Evolutionary conservation across 1,140 invertebrate genomes (phyloP).

Genomic region (Platorchestia sp.): DNA sequence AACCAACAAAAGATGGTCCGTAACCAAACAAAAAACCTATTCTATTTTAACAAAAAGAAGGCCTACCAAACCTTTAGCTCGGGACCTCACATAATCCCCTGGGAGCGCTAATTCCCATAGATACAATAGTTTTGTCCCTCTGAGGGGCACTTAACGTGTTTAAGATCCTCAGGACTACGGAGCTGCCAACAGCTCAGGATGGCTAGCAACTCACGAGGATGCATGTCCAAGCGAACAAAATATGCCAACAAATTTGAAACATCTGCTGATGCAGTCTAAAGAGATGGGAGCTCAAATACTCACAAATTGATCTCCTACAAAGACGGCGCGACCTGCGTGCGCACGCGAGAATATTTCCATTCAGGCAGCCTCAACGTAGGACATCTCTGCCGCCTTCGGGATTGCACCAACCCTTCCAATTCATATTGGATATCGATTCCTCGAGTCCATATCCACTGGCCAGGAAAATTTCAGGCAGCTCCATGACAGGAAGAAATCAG

Average conservation of each 20-base stretch:
- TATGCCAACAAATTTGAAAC: neutral
- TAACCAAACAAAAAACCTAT: too few relatives aligned
- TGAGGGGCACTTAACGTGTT: too few relatives aligned
- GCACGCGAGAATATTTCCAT: neutral
- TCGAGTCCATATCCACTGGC: neutral
- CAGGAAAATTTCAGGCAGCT: neutral
- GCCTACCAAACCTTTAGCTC: too few relatives aligned
- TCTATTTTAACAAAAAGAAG: too few relatives aligned
- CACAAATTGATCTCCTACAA: neutral
- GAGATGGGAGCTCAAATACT: neutral
- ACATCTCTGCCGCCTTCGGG: neutral
- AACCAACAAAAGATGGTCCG: too few relatives aligned
- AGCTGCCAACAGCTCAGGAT: neutral
- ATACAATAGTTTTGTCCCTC: too few relatives aligned
- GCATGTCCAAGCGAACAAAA: neutral
- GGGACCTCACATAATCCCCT: too few relatives aligned
- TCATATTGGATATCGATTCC: constrained; percentile 34
- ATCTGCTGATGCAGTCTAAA: neutral
- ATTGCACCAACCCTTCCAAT: constrained; percentile 15
- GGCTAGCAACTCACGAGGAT: neutral
- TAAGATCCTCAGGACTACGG: too few relatives aligned
- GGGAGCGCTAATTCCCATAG: too few relatives aligned
- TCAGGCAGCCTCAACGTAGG: neutral
- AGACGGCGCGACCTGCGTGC: neutral
- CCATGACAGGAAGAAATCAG: constrained; percentile 25